Base-by-base conservation (phyloP, 2,113 vertebrate genomes). In the Cichladusa arquata region DNA sequence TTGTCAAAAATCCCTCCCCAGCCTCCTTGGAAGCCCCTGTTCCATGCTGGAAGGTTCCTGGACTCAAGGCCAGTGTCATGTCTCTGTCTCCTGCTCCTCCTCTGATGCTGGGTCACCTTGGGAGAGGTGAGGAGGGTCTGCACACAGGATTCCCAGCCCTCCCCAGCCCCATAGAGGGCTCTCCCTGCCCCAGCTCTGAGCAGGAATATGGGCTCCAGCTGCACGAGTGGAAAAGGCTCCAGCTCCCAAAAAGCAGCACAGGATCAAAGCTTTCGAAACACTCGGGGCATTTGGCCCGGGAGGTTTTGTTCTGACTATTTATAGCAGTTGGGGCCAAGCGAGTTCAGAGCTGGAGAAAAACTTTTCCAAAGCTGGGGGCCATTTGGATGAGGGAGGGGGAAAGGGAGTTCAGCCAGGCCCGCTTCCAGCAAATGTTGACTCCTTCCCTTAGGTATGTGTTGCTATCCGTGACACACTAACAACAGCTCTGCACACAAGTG, bases 201-300 rank as follows among this genome's bases (percentile, higher is more conserved):
- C 80, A 29, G 23, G 69, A 78, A 66, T 84, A 53, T 58, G 47
- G 45, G 80, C 77, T 94, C 65, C 83, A 92, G 95, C 90, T 72
- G 70, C 91, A 79, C 0, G 10, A 82, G 66, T 19, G 73, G 77
- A 64, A 93, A 84, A 89, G 71, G 91, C 81, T 91, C 34, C 28
- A 74, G 88, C 88, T 88, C 71, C 87, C 47, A 36, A 86, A 93
- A 88, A 86, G 82, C 93, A 88, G 69, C 0, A 0, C 5, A 5
- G 90, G 93, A 96, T 97, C 95, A 95, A 96, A 96, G 95, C 95
- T 94, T 94, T 92, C 88, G 47, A 96, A 94, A 94, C 82, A 93
- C 90, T 92, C 77, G 3, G 95, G 88, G 82, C 92, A 87, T 95
- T 94, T 95, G 95, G 95, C 95, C 83, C 1, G 0, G 90, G 90